Base-by-base conservation (phyloP, 2,888 invertebrate genomes). In the Stenchaetothrips biformis region DNA sequence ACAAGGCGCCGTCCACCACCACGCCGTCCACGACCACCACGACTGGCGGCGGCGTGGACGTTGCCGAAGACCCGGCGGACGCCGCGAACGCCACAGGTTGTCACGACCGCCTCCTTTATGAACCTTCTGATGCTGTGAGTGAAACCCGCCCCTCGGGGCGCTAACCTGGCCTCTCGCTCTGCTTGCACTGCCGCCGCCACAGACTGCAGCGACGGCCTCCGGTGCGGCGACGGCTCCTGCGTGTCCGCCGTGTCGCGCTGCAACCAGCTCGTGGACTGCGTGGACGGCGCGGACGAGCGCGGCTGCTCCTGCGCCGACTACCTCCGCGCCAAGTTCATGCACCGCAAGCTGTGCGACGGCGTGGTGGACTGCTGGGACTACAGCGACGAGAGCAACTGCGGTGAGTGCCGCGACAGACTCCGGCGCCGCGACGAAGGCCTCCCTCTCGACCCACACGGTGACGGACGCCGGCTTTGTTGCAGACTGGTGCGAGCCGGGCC, bases 311-410 rank as follows among this genome's bases (percentile, higher is more conserved):
- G 94, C 85, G 93, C 93, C 11, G 93, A 94, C 86, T 93, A 92
- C 84, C 86, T 94, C 77, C 89, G 89, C 81, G 91, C 92, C 0
- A 93, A 93, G 84, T 90, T 91, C 82, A 88, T 93, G 0, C 88
- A 91, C 82, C 89, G 92, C 18, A 94, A 94, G 86, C 92, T 94
- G 79, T 94, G 94, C 85, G 94, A 94, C 84, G 94, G 94, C 1
- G 89, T 92, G 48, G 90, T 93, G 0, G 94, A 94, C 84, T 94
- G 94, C 84, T 92, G 92, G 91, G 94, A 94, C 85, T 93, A 91
- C 85, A 92, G 93, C 0, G 94, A 94, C 85, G 94, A 94, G 87
- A 91, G 91, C 84, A 89, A 91, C 83, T 94, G 94, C 85, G 93
- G 93, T 93, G 89, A 87, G 87, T 82, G 80, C 79, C 78, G n/a